A percentile compares a stretch with the other conserved stretches of the same genome.
phyloP scores from a whole-genome alignment of 2,797 vertebrate species.

The Tympanoctomys barrerae region DNA sequence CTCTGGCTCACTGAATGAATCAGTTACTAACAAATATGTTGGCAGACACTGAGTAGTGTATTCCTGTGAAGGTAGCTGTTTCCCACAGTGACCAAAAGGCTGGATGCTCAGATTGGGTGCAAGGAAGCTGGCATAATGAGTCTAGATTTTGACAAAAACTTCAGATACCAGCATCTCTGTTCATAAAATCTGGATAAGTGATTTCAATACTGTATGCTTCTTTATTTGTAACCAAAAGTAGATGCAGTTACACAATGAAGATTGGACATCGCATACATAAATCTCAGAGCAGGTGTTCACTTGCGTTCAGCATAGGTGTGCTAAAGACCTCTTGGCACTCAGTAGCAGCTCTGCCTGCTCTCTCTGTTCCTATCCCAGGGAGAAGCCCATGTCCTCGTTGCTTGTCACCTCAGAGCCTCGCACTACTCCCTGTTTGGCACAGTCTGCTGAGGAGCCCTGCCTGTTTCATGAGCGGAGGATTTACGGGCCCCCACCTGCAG shows the following conservation, averaged over 20 bases:
- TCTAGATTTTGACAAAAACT: neutral
- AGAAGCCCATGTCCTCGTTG: neutral
- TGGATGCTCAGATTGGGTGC: neutral
- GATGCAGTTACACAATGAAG: neutral
- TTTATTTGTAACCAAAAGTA: constrained; percentile 27
- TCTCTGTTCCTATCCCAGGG: neutral
- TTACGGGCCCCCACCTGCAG: neutral
- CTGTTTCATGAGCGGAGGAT: neutral
- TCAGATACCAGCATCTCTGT: neutral
- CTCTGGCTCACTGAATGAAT: neutral
- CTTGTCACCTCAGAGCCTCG: neutral
- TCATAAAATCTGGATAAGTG: neutral
- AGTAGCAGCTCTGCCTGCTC: neutral
- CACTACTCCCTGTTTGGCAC: neutral
- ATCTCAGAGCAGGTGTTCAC: neutral
- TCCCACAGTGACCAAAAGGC: neutral
- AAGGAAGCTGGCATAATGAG: neutral
- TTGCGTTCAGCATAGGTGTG: no score
- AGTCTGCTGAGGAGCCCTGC: neutral
- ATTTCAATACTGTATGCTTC: neutral
- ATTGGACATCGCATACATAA: neutral
- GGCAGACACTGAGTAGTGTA: neutral
- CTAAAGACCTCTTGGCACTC: neutral
- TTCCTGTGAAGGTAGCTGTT: neutral
- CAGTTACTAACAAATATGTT: neutral